Evolutionary conservation across 2,113 vertebrate species (phyloP), one percentile per base, ranked within the genome.

Genomic region (Jaculus jaculus): DNA sequence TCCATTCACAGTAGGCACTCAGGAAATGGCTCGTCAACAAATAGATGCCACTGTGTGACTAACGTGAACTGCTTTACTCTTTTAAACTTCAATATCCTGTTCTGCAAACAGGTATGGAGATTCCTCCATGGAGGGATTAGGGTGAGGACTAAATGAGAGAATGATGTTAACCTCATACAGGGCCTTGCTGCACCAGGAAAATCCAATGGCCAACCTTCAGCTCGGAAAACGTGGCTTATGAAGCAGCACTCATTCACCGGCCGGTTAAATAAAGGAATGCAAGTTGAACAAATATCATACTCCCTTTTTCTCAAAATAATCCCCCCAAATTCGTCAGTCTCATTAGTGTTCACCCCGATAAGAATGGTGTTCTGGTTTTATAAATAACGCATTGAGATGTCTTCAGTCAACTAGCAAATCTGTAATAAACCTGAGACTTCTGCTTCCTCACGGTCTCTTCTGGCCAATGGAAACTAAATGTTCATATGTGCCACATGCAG

Each of bases 201-300:
- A 18, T 18, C 16, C 23, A 12, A 61, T 2, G 3, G 34, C n/a
- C 66, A 63, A 60, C 58, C 18, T 78, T 63, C 61, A 60, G 26
- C 75, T 20, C 87, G 92, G 65, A 60, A 93, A 94, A 90, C 63
- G n/a, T 20, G 32, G 86, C 23, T 42, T 66, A 61, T 47, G 10
- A 89, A 51, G 8, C 84, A 95, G 15, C 24, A 37, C 26, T 68
- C 18, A 12, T 37, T 72, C 47, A 84, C 9, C 15, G 5, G 58
- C 10, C 3, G 73, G 13, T 71, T 82, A 85, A 94, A 86, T 60
- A 72, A 0, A 72, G 69, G 23, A 89, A 26, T 47, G 6, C 30
- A 84, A 58, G 47, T 47, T 61, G 26, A 91, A 18, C 68, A 66
- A 94, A 34, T 89, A 91, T 34, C 32, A 93, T 39, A 84, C 10